Conservation (phyloP, 1,140 invertebrate species). For the Cydia splendana region DNA sequence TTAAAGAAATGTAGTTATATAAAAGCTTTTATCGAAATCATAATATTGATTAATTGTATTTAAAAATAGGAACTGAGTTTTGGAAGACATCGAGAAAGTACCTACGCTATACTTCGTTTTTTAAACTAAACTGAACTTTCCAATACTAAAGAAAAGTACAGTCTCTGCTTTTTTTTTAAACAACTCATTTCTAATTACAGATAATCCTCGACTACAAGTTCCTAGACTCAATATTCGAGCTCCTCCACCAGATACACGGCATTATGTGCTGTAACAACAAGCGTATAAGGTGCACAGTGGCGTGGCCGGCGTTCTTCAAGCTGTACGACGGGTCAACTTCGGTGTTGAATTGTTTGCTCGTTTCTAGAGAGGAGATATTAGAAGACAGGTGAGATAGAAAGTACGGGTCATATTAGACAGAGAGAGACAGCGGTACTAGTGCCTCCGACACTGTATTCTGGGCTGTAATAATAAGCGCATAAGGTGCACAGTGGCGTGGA, state of each 20-base stretch:
- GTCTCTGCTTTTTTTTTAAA: no score
- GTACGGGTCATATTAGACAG: no score
- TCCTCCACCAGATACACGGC: constrained; percentile 54
- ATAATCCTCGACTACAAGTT: constrained; percentile 66
- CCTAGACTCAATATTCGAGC: constrained; percentile 63
- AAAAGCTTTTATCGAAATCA: no score
- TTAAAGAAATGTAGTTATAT: no score
- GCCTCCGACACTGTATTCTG: constrained; percentile 45
- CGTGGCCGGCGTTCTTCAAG: constrained; percentile 54
- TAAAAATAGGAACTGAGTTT: no score
- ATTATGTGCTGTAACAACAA: constrained; percentile 48
- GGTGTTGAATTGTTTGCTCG: constrained; percentile 60
- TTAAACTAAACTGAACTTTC: no score
- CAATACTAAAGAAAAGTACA: no score
- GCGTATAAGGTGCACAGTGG: constrained; percentile 47
- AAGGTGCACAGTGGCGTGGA: constrained; percentile 55
- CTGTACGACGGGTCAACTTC: constrained; percentile 54
- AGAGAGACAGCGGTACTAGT: no score
- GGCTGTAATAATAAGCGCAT: constrained; percentile 41
- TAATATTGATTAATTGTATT: no score
- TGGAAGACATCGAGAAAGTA: no score
- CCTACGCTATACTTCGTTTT: no score
- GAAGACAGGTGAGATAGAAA: constrained; percentile 61
- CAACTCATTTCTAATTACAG: constrained; percentile 41
- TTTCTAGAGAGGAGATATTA: constrained; percentile 64